phyloP scores from a whole-genome alignment of 2,113 vertebrate genomes.

The Oryzias curvinotus region DNA sequence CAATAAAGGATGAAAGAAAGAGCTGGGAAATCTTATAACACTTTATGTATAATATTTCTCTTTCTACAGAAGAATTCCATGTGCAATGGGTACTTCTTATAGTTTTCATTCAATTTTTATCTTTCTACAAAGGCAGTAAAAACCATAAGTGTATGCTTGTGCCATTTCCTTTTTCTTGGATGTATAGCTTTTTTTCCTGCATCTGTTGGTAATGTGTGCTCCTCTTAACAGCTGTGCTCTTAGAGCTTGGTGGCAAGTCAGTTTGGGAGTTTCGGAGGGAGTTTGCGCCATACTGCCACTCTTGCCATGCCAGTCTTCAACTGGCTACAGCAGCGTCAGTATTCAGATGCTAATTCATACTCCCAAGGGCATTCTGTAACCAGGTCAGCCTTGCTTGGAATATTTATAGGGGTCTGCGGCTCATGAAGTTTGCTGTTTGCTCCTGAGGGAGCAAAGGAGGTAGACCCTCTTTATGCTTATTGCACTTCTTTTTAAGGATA shows the following conservation, averaged over 20 bases:
- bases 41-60: too few species aligned
- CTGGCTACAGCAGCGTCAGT: constrained; percentile 66
- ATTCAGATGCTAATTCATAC: constrained; percentile 79
- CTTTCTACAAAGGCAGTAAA: neutral
- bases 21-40: too few species aligned
- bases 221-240: constrained; percentile 30
- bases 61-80: too few species aligned
- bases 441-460: constrained; percentile 56
- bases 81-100: too few species aligned
- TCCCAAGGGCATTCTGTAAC: constrained; percentile 77
- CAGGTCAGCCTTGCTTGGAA: constrained; percentile 80
- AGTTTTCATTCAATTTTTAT: too few species aligned
- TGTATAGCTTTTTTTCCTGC: constrained; percentile 34
- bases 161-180: neutral
- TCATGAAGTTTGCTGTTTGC: constrained; percentile 62
- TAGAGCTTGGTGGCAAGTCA: constrained; percentile 40
- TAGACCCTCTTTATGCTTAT: constrained; percentile 66
- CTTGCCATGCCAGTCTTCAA: constrained; percentile 67
- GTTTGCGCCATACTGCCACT: constrained; percentile 51
- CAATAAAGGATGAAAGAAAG: too few species aligned
- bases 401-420: constrained; percentile 77
- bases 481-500: constrained; percentile 39
- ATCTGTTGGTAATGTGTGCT: constrained; percentile 22
- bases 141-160: neutral
- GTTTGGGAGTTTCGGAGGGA: constrained; percentile 50